phyloP scores from a whole-genome alignment of 2,888 invertebrate genomes.

The Shargacucullia verbasci region DNA sequence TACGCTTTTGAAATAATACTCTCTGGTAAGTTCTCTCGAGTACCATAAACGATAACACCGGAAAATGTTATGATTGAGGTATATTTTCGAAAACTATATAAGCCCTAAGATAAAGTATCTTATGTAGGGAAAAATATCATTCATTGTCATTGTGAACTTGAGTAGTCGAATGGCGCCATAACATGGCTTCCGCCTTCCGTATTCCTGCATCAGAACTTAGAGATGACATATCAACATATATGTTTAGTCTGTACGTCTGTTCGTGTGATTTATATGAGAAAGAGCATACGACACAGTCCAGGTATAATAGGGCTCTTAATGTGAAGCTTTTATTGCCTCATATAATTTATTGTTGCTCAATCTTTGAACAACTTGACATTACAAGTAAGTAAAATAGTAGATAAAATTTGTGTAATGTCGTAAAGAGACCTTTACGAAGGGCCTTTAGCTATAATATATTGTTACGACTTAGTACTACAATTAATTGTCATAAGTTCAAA shows the following conservation, averaged over 20 bases:
- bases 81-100: background rate
- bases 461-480: constrained; percentile 41
- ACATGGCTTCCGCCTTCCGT: too few relatives aligned
- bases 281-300: constrained; percentile 13
- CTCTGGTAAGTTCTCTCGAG: constrained; percentile 24
- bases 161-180: too few relatives aligned
- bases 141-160: too few relatives aligned
- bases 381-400: background rate
- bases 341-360: constrained; percentile 25
- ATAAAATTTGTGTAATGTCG: constrained; percentile 19
- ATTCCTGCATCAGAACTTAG: background rate
- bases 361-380: constrained; percentile 17
- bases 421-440: constrained; percentile 41
- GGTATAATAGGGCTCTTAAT: constrained; percentile 8
- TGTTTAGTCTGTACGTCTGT: constrained; percentile 4
- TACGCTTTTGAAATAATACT: constrained; percentile 38
- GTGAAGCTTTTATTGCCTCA: constrained; percentile 19
- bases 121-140: too few relatives aligned
- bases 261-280: constrained; percentile 22
- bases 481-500: constrained; percentile 17
- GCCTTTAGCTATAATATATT: constrained; percentile 37
- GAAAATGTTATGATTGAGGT: constrained; percentile 9
- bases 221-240: constrained; percentile 2
- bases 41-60: constrained; percentile 25
- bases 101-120: too few relatives aligned